Conservation (phyloP, 1,140 invertebrate species). For the Planococcus citri region DNA sequence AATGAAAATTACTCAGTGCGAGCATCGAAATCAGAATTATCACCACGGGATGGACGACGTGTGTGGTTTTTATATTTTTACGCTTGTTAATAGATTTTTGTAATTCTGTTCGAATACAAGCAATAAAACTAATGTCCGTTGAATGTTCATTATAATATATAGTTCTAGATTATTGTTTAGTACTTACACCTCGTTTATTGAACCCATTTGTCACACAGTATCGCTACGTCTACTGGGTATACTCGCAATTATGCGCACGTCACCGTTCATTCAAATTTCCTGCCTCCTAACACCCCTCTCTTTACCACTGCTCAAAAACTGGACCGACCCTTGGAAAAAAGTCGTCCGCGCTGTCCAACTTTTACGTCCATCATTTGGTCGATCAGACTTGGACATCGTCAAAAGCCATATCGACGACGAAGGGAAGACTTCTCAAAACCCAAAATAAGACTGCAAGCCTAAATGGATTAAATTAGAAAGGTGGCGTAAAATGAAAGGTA, state of each 20-base stretch:
- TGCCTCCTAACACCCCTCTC: too few species aligned
- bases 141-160: constrained; percentile 19
- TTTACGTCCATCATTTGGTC: too few species aligned
- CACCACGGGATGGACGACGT: constrained; percentile 10
- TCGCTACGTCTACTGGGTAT: too few species aligned
- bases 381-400: background rate
- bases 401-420: background rate
- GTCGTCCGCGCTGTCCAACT: too few species aligned
- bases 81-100: constrained; percentile 15
- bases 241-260: too few species aligned
- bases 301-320: too few species aligned
- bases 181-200: background rate
- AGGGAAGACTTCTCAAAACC: too few species aligned
- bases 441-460: too few species aligned
- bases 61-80: constrained; percentile 15
- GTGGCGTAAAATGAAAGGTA: background rate
- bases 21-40: constrained; percentile 9
- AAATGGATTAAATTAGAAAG: background rate
- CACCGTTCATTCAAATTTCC: too few species aligned
- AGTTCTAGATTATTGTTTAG: constrained; percentile 15
- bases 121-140: constrained; percentile 18
- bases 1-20: constrained; percentile 3
- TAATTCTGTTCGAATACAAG: constrained; percentile 9
- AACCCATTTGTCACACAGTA: constrained; percentile 11
- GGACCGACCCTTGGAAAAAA: too few species aligned